A percentile compares a stretch with the other conserved stretches of the same genome.
Evolutionary conservation across 2,797 vertebrate genomes (phyloP).

Genomic region (Hozukius guyotensis): DNA sequence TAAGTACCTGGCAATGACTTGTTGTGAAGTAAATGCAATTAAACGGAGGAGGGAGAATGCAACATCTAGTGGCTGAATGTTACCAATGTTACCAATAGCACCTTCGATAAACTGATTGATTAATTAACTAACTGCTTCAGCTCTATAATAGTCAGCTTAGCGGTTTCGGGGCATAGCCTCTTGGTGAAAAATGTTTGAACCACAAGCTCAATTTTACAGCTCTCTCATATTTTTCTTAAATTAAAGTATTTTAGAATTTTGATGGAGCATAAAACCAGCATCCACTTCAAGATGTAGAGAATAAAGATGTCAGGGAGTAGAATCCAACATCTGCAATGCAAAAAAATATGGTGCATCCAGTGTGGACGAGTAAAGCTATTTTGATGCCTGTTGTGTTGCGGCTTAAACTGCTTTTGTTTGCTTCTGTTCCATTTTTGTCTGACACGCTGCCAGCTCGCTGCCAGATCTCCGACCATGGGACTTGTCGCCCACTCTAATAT

Average conservation of each 20-base stretch:
- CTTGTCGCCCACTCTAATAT: constrained; percentile 41
- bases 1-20: too few species aligned
- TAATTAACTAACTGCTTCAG: not conserved
- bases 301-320: constrained; percentile 13
- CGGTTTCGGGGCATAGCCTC: not conserved
- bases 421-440: constrained; percentile 41
- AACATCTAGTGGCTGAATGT: not conserved
- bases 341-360: constrained; percentile 6
- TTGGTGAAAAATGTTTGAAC: not conserved
- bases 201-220: not conserved
- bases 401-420: constrained; percentile 48
- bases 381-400: constrained; percentile 22
- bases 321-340: constrained; percentile 19
- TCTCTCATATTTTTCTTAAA: not conserved
- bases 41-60: not conserved
- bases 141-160: not conserved
- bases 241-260: constrained; percentile 16
- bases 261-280: constrained; percentile 30
- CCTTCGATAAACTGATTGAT: not conserved
- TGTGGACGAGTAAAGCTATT: constrained; percentile 22
- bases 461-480: constrained; percentile 41
- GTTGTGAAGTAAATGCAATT: not conserved
- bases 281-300: constrained; percentile 20
- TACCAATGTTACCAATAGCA: not conserved
- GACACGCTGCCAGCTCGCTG: constrained; percentile 34